Base-by-base conservation (phyloP, 2,888 invertebrate species). In the Melinaea menophilus region DNA sequence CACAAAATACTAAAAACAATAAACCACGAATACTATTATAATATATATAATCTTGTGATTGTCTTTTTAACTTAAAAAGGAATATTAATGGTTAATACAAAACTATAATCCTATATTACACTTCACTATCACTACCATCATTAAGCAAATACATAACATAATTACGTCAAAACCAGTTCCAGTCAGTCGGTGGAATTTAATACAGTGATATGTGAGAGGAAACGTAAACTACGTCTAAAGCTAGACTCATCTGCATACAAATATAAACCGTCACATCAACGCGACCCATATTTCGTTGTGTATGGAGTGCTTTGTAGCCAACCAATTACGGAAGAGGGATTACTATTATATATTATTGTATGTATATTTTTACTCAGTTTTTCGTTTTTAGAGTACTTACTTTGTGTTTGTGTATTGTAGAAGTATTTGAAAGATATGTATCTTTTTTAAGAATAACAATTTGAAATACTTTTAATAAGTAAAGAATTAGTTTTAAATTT, bases 231-330 rank as follows among this genome's bases (percentile, higher is more conserved):
- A 64, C 59, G 61, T 56, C 63, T 65, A 58, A 59, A 59, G 55
- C 63, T 61, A 61, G 61, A 58, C 69, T 67, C 67, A 69, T 67
- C 67, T 69, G 67, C 63, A 69, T 67, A 65, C 63, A 65, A 69
- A 69, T 69, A 61, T 67, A 67, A 67, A 57, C 37, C 62, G 62
- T 55, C 67, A 63, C 63, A 65, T 65, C 65, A 61, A 65, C 59
- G 60, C 64, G 69, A 69, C 69, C 69, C 58, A 67, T 57, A 62
- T 69, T 58, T 57, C 67, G 65, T 63, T 59, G 55, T 59, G 35
- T 55, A 59, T 64, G 64, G 67, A 67, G 67, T 59, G 65, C 67
- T 64, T 65, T 61, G 61, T 61, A 65, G 59, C 65, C 63, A 65
- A 67, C 65, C 67, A 67, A 63, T 65, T 67, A 65, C 45, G 61